Evolutionary conservation across 2,113 vertebrate species (phyloP).

Genomic region (Paradisaea rubra): DNA sequence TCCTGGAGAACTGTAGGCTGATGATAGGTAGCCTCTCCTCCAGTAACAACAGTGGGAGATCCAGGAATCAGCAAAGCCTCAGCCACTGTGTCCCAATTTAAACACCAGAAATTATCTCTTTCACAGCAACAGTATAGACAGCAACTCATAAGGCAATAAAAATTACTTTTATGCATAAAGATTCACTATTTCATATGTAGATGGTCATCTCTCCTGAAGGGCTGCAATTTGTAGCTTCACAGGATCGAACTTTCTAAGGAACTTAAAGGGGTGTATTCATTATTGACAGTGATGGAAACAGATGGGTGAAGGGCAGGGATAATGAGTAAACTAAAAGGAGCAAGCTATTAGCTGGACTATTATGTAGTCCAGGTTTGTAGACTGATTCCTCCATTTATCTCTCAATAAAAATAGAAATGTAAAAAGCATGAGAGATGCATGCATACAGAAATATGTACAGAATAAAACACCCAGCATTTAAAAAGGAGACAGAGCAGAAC

Average conservation of each 20-base stretch:
- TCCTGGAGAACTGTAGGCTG: neutral
- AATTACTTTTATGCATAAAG: neutral
- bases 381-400: neutral
- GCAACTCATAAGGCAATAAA: neutral
- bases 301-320: neutral
- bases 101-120: neutral
- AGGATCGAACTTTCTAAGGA: neutral
- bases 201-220: neutral
- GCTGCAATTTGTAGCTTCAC: neutral
- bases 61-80: neutral
- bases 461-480: constrained; percentile 1
- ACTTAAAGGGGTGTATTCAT: neutral
- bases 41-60: neutral
- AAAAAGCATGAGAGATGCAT: neutral
- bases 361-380: neutral
- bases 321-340: neutral
- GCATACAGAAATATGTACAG: neutral
- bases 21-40: neutral
- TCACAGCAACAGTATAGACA: neutral
- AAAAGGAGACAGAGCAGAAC: neutral
- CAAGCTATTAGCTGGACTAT: neutral
- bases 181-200: neutral
- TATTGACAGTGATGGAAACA: neutral
- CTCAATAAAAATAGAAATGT: neutral
- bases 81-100: neutral